Base-by-base conservation (phyloP, 2,888 invertebrate genomes). In the Drosophila barbarae region DNA sequence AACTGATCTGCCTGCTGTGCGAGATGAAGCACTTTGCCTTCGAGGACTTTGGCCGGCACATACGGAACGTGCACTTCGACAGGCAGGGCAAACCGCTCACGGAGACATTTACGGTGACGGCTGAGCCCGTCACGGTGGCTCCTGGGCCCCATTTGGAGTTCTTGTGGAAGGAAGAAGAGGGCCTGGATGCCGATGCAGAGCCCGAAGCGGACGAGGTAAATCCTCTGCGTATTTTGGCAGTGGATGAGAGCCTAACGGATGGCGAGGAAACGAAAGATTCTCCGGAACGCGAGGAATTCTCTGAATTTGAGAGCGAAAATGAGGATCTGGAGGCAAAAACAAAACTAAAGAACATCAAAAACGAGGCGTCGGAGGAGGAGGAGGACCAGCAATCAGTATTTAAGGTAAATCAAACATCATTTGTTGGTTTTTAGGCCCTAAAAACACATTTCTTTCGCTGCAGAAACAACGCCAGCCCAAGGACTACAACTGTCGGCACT, bases 1-100 rank as follows among this genome's bases (percentile, higher is more conserved):
- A 78, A 15, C 28, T 82, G 21, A 56, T 74, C 13, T 82, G 81
- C 51, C 71, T 67, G 32, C 64, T 84, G 3, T 82, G 81, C 54
- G 69, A 78, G 13, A 85, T 82, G 84, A 82, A 84, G n/a, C 69
- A 76, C 38, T 82, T 85, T 13, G 52, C 59, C 2, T 82, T 84
- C 26, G 76, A 81, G 5, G 81, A 82, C 54, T 82, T 82, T n/a
- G 60, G 58, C 13, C 65, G 73, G 47, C 81, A 82, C 60, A 76
- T 85, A 28, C 76, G 69, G 6, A 81, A 84, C 41, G 71, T 68
- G n/a, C 81, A 82, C 21, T 75, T 80, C 7, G 77, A 74, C 38
- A 59, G 44, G 13, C 13, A 66, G 10, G 71, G 70, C 6, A 71
- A 60, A 30, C 74, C 70, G 1, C 66, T 63, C 5, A 78, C 72